Evolutionary conservation across 2,797 vertebrate genomes (phyloP).

Genomic region (Xyrichtys novacula): DNA sequence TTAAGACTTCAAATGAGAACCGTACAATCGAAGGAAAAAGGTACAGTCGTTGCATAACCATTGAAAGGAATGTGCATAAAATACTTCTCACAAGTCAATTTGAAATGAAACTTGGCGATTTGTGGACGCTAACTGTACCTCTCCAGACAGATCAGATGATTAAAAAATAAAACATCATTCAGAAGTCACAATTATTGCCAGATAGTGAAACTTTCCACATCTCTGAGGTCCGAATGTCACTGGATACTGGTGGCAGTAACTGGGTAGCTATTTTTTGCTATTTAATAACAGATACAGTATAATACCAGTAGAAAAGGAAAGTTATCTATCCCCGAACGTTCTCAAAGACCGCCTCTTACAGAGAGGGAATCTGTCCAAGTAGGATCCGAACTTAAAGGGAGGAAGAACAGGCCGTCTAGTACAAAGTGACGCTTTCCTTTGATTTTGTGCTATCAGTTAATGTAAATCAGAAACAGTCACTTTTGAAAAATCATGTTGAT

Average conservation of each 20-base stretch:
- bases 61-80: constrained; percentile 76
- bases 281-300: constrained; percentile 13
- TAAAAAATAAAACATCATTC: constrained; percentile 45
- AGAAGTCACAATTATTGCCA: constrained; percentile 71
- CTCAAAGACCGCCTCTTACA: constrained; percentile 35
- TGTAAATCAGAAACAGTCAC: constrained; percentile 53
- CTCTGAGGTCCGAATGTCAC: constrained; percentile 56
- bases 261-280: constrained; percentile 28
- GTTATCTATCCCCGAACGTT: constrained; percentile 3
- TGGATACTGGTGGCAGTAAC: constrained; percentile 51
- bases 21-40: constrained; percentile 47
- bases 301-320: constrained; percentile 12
- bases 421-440: constrained; percentile 24
- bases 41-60: constrained; percentile 70
- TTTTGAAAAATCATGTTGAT: constrained; percentile 20
- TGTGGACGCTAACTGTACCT: constrained; percentile 26
- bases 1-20: constrained; percentile 63
- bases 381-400: constrained; percentile 32
- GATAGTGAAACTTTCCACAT: constrained; percentile 38
- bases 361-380: constrained; percentile 10
- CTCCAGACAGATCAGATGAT: constrained; percentile 23
- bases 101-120: constrained; percentile 15
- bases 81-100: constrained; percentile 39
- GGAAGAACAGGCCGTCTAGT: constrained; percentile 12
- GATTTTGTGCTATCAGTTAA: constrained; percentile 30